Evolutionary conservation across 2,888 invertebrate genomes (phyloP).

Genomic region (Kuschelorhynchus macadamiae): DNA sequence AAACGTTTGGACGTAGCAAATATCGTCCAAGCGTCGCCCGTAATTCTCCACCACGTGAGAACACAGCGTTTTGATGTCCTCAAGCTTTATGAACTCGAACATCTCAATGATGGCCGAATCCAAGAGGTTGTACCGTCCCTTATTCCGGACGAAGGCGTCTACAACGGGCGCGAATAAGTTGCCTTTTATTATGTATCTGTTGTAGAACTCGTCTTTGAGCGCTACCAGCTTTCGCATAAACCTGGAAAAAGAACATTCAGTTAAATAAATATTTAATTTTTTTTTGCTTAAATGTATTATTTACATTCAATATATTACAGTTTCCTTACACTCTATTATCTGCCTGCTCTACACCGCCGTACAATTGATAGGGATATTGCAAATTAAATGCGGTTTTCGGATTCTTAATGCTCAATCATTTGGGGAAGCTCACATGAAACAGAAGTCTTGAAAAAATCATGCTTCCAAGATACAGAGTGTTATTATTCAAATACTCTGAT

Average conservation of each 20-base stretch:
- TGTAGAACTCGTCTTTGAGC: slow-evolving; percentile 98
- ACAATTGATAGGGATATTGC: no score
- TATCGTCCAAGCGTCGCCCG: slow-evolving; percentile 85
- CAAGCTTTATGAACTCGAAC: slow-evolving; percentile 98
- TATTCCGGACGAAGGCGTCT: slow-evolving; percentile 96
- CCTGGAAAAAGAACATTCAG: slow-evolving; percentile 66
- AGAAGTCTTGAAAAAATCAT: no score
- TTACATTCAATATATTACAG: no score
- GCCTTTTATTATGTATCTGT: slow-evolving; percentile 94
- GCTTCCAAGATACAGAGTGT: no score
- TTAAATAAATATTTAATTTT: no score
- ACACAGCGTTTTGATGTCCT: slow-evolving; percentile 91
- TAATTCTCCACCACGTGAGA: slow-evolving; percentile 97
- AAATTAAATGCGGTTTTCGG: no score
- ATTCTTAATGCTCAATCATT: no score
- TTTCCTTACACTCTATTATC: no score
- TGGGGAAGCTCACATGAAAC: no score
- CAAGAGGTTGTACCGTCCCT: slow-evolving; percentile 97
- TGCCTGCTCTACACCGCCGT: no score
- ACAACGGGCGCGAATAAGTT: slow-evolving; percentile 96
- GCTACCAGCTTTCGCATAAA: slow-evolving; percentile 98
- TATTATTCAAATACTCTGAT: no score
- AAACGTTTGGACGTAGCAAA: slow-evolving; percentile 99
- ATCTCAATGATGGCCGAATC: slow-evolving; percentile 99
- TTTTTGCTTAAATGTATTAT: no score